Conservation (phyloP, 1,140 invertebrate species). For the Sinonovacula constricta region DNA sequence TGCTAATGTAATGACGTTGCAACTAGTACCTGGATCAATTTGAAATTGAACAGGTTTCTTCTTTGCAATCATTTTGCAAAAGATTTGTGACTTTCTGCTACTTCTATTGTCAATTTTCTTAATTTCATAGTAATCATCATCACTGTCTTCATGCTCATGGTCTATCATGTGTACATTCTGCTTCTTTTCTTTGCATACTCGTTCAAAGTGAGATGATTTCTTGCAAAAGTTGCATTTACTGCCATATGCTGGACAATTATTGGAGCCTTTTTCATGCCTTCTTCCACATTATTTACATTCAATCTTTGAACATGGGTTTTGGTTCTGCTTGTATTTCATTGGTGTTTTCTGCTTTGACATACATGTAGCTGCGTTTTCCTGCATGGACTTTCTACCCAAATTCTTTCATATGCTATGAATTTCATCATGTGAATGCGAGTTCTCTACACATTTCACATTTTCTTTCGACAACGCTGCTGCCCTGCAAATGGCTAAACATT, state of each 20-base stretch:
- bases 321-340: not conserved
- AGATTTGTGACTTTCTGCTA: too few species aligned
- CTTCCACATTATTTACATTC: not conserved
- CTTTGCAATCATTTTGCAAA: not conserved
- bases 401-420: not conserved
- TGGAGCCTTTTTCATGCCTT: not conserved
- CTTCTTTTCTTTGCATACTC: not conserved
- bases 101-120: too few species aligned
- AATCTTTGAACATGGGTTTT: not conserved
- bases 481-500: not conserved
- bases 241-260: not conserved
- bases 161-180: not conserved
- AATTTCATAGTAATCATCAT: not conserved
- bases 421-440: not conserved
- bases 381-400: not conserved
- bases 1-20: not conserved
- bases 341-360: not conserved
- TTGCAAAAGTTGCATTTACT: too few species aligned
- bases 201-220: not conserved
- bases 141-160: not conserved
- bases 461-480: not conserved
- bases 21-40: not conserved
- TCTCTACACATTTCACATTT: not conserved
- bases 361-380: not conserved
- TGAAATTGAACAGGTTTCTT: too few species aligned